Evolutionary conservation across 2,797 vertebrate species (phyloP), one percentile per base, ranked within the genome.

Genomic region (Neopelma chrysocephalum): DNA sequence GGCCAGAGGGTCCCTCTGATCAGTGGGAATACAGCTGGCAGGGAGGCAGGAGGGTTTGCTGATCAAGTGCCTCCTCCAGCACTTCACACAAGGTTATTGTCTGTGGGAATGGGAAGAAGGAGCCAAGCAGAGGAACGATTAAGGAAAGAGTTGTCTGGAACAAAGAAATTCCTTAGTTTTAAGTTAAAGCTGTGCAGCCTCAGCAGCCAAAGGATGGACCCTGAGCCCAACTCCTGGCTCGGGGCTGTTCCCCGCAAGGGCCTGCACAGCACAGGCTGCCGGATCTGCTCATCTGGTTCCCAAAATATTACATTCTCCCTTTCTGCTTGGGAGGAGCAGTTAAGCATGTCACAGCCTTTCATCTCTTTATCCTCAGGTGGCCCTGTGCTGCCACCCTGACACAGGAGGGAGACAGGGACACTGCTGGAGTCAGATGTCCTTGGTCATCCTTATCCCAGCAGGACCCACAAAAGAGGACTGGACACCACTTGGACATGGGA

Each of bases 101-200:
- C 66, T 57, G 2, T 15, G 47, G 32, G 66, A 68, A 42, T 0
- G 5, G 36, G 73, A 51, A 61, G 57, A 47, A 83, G 70, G 56
- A 75, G 48, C 64, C 0, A 0, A 66, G 60, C 2, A 0, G 69
- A 88, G 36, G 11, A 73, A 77, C 1, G 6, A 68, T 56, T 43
- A 47, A 20, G 25, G 72, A 20, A 80, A 73, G 80, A 88, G 34
- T 51, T 83, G 32, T 34, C 83, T 57, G 45, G 70, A 90, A 91
- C 61, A 90, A 93, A 90, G 66, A 57, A 47, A 64, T 53, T 36
- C 15, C 36, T 58, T 26, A 9, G n/a, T 45, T 73, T 87, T 53
- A 56, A 80, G 57, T 36, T 47, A 78, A 89, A 93, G 11, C 73
- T 34, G 6, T 2, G 6, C 47, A 26, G 36, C 40, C 56, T 82